A percentile compares a stretch with the other conserved stretches of the same genome.
These are phyloP conservation scores for Drosophila nr. perissopoda DNA, from an alignment of 2,888 invertebrate species.

Conservation along the genomic window DNA sequence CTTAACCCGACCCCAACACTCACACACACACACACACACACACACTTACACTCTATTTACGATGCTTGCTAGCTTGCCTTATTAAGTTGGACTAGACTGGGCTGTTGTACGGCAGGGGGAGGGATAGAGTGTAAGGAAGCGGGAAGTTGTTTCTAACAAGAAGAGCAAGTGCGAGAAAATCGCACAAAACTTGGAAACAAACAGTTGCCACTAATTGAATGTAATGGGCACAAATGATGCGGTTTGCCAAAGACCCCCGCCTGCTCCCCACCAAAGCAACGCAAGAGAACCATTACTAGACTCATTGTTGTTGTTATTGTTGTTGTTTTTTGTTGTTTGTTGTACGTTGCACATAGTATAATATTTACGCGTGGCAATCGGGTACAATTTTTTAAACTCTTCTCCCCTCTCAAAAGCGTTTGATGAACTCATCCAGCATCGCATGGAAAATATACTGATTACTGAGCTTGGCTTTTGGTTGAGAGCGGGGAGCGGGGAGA, in stretches of 20 bases:
- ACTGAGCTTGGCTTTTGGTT: not conserved
- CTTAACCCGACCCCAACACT: conserved; percentile 46
- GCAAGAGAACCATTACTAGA: not conserved
- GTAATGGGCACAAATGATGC: conserved; percentile 76
- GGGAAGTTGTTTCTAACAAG: conserved; percentile 10
- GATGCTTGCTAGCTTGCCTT: conserved; percentile 43
- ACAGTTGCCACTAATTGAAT: conserved; percentile 74
- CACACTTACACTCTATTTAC: conserved; percentile 14
- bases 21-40: conserved; percentile 12
- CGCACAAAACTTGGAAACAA: conserved; percentile 54
- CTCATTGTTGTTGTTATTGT: not conserved
- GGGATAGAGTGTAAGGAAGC: conserved; percentile 2
- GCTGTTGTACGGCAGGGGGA: not conserved
- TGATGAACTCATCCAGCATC: conserved; percentile 64
- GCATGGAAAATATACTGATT: conserved; percentile 29
- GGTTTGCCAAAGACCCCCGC: conserved; percentile 21
- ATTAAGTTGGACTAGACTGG: conserved; percentile 45
- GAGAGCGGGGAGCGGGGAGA: not conserved
- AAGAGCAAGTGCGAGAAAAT: conserved; percentile 61
- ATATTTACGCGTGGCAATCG: conserved; percentile 49
- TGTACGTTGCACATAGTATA: conserved; percentile 28
- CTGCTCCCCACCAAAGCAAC: not conserved
- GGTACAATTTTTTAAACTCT: conserved; percentile 60
- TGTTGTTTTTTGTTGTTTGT: not conserved
- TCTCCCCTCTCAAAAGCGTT: conserved; percentile 46